Evolutionary conservation across 2,113 vertebrate genomes (phyloP), one percentile per base, ranked within the genome.

Genomic region (Tamias sibiricus): DNA sequence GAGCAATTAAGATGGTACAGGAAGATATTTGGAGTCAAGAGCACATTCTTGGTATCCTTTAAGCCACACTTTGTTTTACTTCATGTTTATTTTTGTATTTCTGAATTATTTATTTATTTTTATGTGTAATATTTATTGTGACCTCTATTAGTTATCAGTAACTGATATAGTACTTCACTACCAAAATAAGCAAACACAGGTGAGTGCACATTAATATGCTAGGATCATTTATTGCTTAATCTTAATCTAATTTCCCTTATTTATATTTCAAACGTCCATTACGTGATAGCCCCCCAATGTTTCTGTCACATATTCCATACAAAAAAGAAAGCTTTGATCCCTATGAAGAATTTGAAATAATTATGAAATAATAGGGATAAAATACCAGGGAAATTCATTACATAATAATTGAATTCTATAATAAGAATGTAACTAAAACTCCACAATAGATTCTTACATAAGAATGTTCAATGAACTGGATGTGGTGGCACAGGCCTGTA

Each of bases 231-330:
- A 76, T 59, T 83, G 49, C 1, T 84, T 47, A 93, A 77, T 87
- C 35, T 57, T 47, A 72, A 86, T 52, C 9, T n/a, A 79, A 64
- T 64, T 71, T 69, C 7, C 9, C 13, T 42, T 87, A 54, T 82
- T 64, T 87, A 19, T 90, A 6, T 69, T 96, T 93, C 49, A 95
- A 93, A 81, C 6, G n/a, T 13, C 24, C 35, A 89, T 19, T 69
- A 37, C 47, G 66, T 17, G 17, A 84, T 11, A 81, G n/a, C 4
- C 42, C 86, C 14, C 26, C 59, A 91, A 8, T 64, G 10, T 66
- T 83, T 95, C 30, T 13, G 64, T 90, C 49, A 90, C 0, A 81
- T 91, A 94, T 0, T 24, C 37, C 71, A 17, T 37, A 72, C 17
- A 83, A 64, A 88, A 16, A 86, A 4, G 17, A 81, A 79, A 94